phyloP scores from a whole-genome alignment of 2,797 vertebrate genomes.

The Falco berigora region DNA sequence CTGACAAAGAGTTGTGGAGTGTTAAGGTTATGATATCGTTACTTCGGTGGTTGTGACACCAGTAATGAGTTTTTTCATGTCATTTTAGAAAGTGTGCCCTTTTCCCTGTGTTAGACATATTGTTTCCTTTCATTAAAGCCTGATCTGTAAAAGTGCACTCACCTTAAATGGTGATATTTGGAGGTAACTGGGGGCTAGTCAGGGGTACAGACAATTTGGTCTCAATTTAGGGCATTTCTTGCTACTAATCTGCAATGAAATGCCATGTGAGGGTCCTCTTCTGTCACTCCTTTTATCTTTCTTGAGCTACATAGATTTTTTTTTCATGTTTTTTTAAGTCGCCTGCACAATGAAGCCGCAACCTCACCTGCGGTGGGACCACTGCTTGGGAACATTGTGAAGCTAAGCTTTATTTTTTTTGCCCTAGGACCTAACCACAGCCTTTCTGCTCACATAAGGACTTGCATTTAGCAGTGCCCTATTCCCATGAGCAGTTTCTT shows the following conservation, averaged over 20 bases:
- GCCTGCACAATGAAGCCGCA: background rate
- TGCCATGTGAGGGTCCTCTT: background rate
- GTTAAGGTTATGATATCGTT: background rate
- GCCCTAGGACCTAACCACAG: background rate
- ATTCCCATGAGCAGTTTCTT: background rate
- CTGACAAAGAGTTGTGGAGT: background rate
- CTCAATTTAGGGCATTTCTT: background rate
- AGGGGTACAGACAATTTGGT: accelerated
- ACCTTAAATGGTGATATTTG: background rate
- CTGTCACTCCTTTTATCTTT: background rate
- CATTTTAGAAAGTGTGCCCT: background rate
- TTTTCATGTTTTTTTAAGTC: background rate
- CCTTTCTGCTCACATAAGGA: background rate
- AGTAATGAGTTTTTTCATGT: background rate
- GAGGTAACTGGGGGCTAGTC: background rate
- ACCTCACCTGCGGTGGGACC: background rate
- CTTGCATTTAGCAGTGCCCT: background rate
- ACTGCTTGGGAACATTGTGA: background rate
- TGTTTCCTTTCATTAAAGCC: background rate
- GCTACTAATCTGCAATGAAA: background rate
- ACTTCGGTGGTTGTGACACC: background rate
- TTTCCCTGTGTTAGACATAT: background rate
- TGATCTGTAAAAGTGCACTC: background rate
- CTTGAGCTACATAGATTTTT: background rate
- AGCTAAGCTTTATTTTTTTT: background rate